These are phyloP conservation scores for Clytia hemisphaerica DNA, from an alignment of 30 jellyfish, hydroid and myxozoan species.

Conservation along the genomic window DNA sequence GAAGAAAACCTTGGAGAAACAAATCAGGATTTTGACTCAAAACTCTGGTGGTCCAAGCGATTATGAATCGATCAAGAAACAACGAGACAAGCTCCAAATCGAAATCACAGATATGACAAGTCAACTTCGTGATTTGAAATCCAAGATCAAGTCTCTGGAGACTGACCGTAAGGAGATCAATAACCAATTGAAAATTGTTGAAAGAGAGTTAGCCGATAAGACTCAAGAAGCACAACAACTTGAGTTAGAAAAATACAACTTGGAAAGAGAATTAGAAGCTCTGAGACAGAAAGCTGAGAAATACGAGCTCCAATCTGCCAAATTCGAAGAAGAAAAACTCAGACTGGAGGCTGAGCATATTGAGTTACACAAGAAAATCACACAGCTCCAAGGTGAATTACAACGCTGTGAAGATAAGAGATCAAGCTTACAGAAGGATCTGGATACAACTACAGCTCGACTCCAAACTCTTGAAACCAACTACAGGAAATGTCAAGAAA, in stretches of 20 bases:
- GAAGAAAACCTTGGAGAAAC: constrained; percentile 68
- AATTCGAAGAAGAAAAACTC: constrained; percentile 54
- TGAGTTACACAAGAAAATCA: constrained; percentile 66
- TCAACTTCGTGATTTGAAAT: constrained; percentile 46
- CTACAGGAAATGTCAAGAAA: constrained; percentile 77
- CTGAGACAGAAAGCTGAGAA: constrained; percentile 56
- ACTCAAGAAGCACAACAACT: constrained; percentile 42
- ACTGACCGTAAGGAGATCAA: constrained; percentile 46
- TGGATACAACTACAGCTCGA: constrained; percentile 55
- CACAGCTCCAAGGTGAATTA: constrained; percentile 81
- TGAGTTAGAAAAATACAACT: constrained; percentile 62
- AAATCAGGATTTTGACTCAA: constrained; percentile 55
- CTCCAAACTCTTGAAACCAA: constrained; percentile 59
- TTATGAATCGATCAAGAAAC: constrained; percentile 69
- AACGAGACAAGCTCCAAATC: constrained; percentile 61
- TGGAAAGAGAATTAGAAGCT: constrained; percentile 60
- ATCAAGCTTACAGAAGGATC: constrained; percentile 79
- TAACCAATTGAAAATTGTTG: constrained; percentile 44
- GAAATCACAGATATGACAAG: constrained; percentile 51
- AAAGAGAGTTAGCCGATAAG: constrained; percentile 46
- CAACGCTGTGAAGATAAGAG: constrained; percentile 57
- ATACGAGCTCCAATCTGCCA: constrained; percentile 59
- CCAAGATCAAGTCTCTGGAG: constrained; percentile 48
- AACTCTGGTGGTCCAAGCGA: constrained; percentile 64
- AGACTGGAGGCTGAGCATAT: constrained; percentile 71